phyloP scores from a whole-genome alignment of 2,888 invertebrate species.

The Perizoma affinitatum region DNA sequence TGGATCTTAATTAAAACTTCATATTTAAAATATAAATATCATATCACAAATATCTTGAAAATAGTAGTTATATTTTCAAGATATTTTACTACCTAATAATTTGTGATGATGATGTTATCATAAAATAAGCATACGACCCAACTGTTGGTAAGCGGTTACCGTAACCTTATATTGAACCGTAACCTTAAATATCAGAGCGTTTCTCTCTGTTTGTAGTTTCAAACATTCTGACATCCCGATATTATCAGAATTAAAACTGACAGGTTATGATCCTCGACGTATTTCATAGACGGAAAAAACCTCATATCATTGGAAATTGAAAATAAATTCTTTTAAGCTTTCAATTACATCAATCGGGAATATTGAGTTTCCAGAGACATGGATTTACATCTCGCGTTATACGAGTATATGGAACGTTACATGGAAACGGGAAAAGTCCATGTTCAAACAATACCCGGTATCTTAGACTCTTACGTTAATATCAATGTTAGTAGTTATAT shows the following conservation, averaged over 20 bases:
- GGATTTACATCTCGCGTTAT: constrained; percentile 49
- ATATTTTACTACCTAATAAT: no score
- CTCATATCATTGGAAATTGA: constrained; percentile 78
- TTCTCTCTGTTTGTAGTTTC: no score
- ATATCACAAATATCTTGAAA: no score
- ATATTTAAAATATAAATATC: no score
- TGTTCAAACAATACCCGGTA: not conserved
- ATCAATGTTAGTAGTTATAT: no score
- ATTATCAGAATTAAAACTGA: constrained; percentile 31
- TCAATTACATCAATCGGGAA: constrained; percentile 80
- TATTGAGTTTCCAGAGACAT: constrained; percentile 67
- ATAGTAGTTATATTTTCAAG: no score
- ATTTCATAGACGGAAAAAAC: constrained; percentile 66
- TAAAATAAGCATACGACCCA: no score
- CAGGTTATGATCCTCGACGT: constrained; percentile 43
- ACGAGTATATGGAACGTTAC: constrained; percentile 8
- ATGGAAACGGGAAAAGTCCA: constrained; percentile 1
- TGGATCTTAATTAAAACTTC: no score
- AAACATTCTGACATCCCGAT: constrained; percentile 12
- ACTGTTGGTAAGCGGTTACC: no score
- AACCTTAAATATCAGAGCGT: no score
- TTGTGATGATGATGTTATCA: no score
- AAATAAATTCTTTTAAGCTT: constrained; percentile 83
- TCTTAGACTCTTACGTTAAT: not conserved
- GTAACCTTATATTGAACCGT: no score